phyloP scores from a whole-genome alignment of 1,140 invertebrate genomes.

The Pseudomyrmex flavicornis region DNA sequence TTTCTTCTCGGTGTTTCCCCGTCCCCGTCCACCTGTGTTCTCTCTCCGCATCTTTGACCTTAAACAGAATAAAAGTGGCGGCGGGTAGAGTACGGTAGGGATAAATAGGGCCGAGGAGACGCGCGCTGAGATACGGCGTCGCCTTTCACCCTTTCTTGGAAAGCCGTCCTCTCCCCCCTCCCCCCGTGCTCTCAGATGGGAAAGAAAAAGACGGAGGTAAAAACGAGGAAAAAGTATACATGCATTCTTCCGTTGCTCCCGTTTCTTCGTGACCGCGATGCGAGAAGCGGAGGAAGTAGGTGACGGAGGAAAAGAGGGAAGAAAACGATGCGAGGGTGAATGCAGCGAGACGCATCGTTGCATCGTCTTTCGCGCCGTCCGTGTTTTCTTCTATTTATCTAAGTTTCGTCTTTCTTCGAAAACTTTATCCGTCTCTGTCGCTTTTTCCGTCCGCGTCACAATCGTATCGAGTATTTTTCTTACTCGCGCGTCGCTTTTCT shows the following conservation, averaged over 20 bases:
- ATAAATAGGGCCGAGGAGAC: constrained; percentile 34
- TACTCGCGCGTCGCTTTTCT: background rate
- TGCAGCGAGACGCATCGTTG: constrained; percentile 36
- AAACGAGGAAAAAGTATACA: constrained; percentile 11
- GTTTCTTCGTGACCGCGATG: constrained; percentile 29
- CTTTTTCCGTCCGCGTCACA: background rate
- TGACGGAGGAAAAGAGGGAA: background rate
- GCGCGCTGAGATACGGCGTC: constrained; percentile 40
- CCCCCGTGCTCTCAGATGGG: background rate
- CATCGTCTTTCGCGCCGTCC: background rate
- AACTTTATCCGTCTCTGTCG: background rate
- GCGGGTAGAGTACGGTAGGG: constrained; percentile 23
- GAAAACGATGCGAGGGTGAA: constrained; percentile 24
- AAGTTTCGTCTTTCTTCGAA: background rate
- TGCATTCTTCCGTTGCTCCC: constrained; percentile 39
- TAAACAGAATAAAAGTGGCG: constrained; percentile 51
- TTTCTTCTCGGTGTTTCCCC: constrained; percentile 17
- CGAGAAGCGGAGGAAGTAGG: background rate
- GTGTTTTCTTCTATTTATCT: background rate
- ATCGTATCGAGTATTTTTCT: background rate
- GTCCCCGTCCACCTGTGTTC: background rate
- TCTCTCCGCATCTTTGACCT: constrained; percentile 4
- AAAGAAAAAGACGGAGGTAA: constrained; percentile 17
- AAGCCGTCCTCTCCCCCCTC: no score
- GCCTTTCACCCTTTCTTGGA: constrained; percentile 42